Evolutionary conservation across 1,140 invertebrate species (phyloP), one percentile per base, ranked within the genome.

Genomic region (Metopolophium dirhodum): DNA sequence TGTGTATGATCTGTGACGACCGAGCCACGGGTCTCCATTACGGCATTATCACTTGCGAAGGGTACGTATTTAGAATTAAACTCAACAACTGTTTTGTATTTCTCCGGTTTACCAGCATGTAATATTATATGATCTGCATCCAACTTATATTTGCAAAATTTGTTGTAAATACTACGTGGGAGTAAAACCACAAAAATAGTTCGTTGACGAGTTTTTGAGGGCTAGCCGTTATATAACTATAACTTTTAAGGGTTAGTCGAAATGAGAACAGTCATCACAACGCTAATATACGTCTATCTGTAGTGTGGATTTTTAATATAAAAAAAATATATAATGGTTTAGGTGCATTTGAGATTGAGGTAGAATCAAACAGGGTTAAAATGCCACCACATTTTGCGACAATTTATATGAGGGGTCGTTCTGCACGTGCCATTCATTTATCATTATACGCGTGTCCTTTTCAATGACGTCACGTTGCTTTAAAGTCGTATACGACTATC

Each of bases 1-100:
- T 99, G 93, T 99, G 99, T 95, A 99, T 99, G 98, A 99, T 99
- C 94, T 99, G 99, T 95, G 98, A 99, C 95, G 99, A 99, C 95
- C 98, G 98, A 94, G 98, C 98, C 45, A 99, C 98, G 1, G 99
- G 99, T n/a, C 96, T 99, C 41, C 99, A 99, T 95, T 99, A 99
- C 95, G 99, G 99, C 51, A 99, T 99, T 95, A 99, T 99, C 94
- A 99, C 98, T 57, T 99, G 99, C 95, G 99, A 99, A 96, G 98
- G 98, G 96, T 98, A 41, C 35, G 94, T 51, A 7, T 14, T n/a
- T n/a, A 30, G 11, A 11, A 30, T 30, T n/a, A 6, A 26, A 68
- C 30, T 0, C 9, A 30, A 68, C 30, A n/a, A 11, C 11, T 11
- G 11, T n/a, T 14, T 68, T n/a, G 26, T 61, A 0, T 61, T 68